These are phyloP conservation scores for Rhinolophus sinicus DNA, from an alignment of 2,113 vertebrate species.

Conservation along the genomic window DNA sequence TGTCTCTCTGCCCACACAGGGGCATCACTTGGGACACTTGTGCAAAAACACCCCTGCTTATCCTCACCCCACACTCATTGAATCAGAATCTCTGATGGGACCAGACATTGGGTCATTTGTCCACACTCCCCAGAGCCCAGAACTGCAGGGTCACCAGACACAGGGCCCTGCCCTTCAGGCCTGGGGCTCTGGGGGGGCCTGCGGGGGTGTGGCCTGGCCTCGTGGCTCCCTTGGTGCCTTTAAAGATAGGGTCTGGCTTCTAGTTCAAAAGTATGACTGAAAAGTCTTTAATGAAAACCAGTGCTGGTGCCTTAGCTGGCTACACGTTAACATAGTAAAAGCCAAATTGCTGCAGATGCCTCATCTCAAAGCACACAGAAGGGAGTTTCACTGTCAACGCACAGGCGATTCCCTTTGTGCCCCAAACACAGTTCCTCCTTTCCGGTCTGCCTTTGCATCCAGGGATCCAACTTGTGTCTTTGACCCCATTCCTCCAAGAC, in stretches of 20 bases:
- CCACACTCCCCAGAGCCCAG: not conserved
- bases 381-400: not conserved
- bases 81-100: not conserved
- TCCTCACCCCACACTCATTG: not conserved
- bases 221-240: not conserved
- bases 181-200: not conserved
- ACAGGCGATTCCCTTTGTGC: not conserved
- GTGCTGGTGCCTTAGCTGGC: not conserved
- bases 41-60: not conserved
- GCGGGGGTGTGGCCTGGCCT: rapidly evolving
- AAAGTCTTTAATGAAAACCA: not conserved
- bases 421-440: not conserved
- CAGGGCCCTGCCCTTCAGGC: not conserved
- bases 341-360: not conserved
- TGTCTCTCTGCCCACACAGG: not conserved
- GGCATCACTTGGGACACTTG: not conserved
- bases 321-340: not conserved
- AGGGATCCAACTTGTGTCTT: not conserved
- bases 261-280: not conserved
- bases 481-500: not conserved
- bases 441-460: not conserved
- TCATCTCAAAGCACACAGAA: not conserved
- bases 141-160: rapidly evolving
- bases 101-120: rapidly evolving
- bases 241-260: not conserved